Base-by-base conservation (phyloP, 2,888 invertebrate species). In the Oligia strigilis region DNA sequence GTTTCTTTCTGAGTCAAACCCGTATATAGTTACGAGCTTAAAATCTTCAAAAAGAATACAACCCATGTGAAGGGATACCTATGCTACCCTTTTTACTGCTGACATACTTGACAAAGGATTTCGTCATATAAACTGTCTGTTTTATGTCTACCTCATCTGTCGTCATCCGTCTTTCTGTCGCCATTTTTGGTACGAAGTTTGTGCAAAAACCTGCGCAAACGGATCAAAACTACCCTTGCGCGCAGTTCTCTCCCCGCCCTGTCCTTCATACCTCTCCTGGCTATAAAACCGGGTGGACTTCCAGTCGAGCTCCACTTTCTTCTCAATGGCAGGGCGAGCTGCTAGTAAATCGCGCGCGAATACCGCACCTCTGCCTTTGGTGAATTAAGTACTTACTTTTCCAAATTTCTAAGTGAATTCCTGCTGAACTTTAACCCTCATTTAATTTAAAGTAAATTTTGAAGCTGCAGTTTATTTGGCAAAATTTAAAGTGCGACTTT, bases 151-250 rank as follows among this genome's bases (percentile, higher is more conserved):
- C 72, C 77, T 76, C 81, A 81, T 91, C 91, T 90, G 91, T 92
- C 92, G 89, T 86, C 78, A 79, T 81, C 90, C 92, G 93, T 89
- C 93, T 87, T 58, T n/a, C 70, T 82, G 94, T 90, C 94, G 93
- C 93, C 92, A 78, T 81, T 80, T 76, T 71, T 72, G 60, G 13
- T 23, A 72, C 78, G 92, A 94, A 93, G 84, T 88, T 93, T 85
- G 91, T 83, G 4, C 80, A 64, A 70, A 66, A 83, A 4, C 72
- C 83, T 94, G 95, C 95, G 95, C 95, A 94, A 58, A 80, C 55
- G 66, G 62, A 19, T 23, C 46, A 72, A 72, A 90, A 86, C 67
- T 78, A 66, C 72, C 78, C 82, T 46, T 84, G 62, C 13, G 92
- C 94, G 94, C 94, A 94, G 83, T 82, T 14, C 73, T 80, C 78